Evolutionary conservation across 2,113 vertebrate genomes (phyloP).

Genomic region (Oceanodroma tethys): DNA sequence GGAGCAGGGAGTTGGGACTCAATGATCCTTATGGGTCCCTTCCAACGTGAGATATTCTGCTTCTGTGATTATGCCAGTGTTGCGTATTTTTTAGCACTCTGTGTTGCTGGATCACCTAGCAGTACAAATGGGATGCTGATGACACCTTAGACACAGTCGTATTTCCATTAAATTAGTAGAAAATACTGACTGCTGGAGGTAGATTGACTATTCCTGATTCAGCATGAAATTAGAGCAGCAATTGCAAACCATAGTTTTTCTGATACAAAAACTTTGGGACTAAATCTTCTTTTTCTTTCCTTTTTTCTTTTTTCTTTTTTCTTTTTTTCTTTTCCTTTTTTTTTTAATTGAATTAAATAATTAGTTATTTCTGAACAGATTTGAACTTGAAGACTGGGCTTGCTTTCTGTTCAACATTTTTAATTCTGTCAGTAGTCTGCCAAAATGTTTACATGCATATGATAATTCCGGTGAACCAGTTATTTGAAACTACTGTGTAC

Average conservation of each 20-base stretch:
- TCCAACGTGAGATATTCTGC: background rate
- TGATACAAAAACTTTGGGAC: background rate
- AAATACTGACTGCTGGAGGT: background rate
- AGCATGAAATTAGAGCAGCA: background rate
- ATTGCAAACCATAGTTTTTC: background rate
- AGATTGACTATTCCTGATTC: background rate
- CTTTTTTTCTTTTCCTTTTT: background rate
- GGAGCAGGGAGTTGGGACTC: background rate
- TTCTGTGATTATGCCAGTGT: background rate
- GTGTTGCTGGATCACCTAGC: background rate
- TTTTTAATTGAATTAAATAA: background rate
- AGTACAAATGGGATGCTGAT: background rate
- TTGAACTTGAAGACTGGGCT: background rate
- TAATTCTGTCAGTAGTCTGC: background rate
- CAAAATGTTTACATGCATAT: background rate
- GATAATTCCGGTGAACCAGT: background rate
- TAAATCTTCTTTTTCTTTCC: background rate
- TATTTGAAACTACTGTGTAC: background rate
- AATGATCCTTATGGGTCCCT: background rate
- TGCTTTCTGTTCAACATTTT: background rate
- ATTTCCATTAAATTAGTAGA: background rate
- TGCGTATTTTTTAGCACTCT: background rate
- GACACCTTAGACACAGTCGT: background rate
- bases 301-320: background rate
- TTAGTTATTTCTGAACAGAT: background rate